Evolutionary conservation across 2,797 vertebrate species (phyloP), one percentile per base, ranked within the genome.

Genomic region (Rousettus madagascariensis): DNA sequence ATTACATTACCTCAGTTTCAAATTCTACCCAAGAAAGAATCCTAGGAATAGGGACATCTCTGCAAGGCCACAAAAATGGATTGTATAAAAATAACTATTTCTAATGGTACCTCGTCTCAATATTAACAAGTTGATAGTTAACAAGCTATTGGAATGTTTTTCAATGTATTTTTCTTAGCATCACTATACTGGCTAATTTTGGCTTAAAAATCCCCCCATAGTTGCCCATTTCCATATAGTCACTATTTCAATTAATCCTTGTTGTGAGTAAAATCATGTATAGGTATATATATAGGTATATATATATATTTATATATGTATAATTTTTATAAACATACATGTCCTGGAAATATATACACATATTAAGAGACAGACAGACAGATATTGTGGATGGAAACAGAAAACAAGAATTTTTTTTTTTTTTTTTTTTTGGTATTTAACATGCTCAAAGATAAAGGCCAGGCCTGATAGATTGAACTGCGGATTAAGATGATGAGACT

Each of bases 31-130:
- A 2, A 75, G 53, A 77, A 94, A 66, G 7, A 30, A 78, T 89
- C 24, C 20, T 59, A 82, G 33, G 33, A 89, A 4, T 2, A 71
- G 36, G 43, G 61, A 57, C 38, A 26, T 79, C 24, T 92, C 80
- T 80, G 51, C 28, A 94, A 82, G 8, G 16, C 53, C 20, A 22
- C 82, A 77, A 69, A 95, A 69, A 66, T 36, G 8, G 24, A 51
- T 72, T 84, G 30, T 13, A 74, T 95, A 38, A 80, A 95, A 85
- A 80, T 87, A 83, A 79, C 30, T 41, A 41, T 19, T 55, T 91
- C 41, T 82, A 57, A 17, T 30, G 19, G 8, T 80, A 89, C 12
- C 17, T 90, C 13, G 20, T 53, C 41, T 90, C 63, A 79, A 43
- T 36, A 36, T 91, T 65, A 78, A 86, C 63, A 90, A 63, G 43